These are phyloP conservation scores for Idaea biselata DNA, from an alignment of 2,888 invertebrate species.

Conservation along the genomic window DNA sequence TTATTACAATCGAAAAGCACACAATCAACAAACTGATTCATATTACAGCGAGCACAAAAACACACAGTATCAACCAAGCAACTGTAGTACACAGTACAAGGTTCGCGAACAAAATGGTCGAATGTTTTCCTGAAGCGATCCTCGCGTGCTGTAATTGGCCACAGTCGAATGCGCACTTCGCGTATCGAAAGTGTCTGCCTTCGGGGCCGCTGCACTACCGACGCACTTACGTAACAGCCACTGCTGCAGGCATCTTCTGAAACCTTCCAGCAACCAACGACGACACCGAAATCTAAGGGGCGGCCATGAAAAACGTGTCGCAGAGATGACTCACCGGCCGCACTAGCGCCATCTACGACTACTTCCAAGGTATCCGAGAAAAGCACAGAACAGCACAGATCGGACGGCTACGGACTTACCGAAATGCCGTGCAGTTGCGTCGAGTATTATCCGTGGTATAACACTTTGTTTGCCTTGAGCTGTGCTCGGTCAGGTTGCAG, in stretches of 20 bases:
- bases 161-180: slow-evolving; percentile 64
- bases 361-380: slow-evolving; percentile 42
- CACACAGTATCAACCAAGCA: slow-evolving; percentile 44
- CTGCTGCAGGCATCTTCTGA: slow-evolving; percentile 64
- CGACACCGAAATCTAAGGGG: slow-evolving; percentile 61
- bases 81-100: slow-evolving; percentile 33
- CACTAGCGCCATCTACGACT: slow-evolving; percentile 68
- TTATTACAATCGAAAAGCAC: slow-evolving; percentile 32
- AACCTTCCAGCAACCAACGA: slow-evolving; percentile 42
- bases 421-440: slow-evolving; percentile 53
- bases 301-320: slow-evolving; percentile 76
- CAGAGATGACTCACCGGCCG: slow-evolving; percentile 75
- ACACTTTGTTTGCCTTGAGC: slow-evolving; percentile 57
- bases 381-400: slow-evolving; percentile 52
- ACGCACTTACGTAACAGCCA: slow-evolving; percentile 71
- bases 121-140: slow-evolving; percentile 74
- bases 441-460: slow-evolving; percentile 41
- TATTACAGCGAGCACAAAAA: slow-evolving; percentile 43
- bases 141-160: slow-evolving; percentile 67
- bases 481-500: slow-evolving; percentile 71
- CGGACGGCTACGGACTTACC: slow-evolving; percentile 64
- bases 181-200: slow-evolving; percentile 62
- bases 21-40: slow-evolving; percentile 41
- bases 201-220: slow-evolving; percentile 64
- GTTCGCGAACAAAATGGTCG: slow-evolving; percentile 72